A percentile compares a stretch with the other conserved stretches of the same genome.
phyloP scores from a whole-genome alignment of 2,888 invertebrate species.

The Microctonus brassicae region DNA sequence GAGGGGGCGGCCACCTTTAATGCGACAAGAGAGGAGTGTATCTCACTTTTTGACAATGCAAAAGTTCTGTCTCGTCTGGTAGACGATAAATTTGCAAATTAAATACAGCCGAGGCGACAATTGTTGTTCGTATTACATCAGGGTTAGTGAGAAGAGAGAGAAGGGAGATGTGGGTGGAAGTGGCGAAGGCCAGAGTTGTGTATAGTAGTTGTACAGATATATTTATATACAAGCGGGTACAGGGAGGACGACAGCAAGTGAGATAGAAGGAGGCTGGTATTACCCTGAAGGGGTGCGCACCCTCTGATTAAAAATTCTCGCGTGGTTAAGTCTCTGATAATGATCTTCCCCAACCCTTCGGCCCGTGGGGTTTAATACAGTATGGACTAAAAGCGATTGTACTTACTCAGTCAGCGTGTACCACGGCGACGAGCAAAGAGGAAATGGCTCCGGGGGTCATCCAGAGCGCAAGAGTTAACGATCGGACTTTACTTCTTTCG shows the following conservation, averaged over 20 bases:
- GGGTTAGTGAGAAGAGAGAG: slow-evolving; percentile 5
- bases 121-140: slow-evolving; percentile 57
- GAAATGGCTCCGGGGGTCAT: slow-evolving; percentile 63
- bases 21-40: neutral
- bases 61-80: slow-evolving; percentile 53
- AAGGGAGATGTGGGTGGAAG: neutral
- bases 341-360: slow-evolving; percentile 69
- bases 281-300: slow-evolving; percentile 67
- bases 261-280: slow-evolving; percentile 50
- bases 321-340: slow-evolving; percentile 70
- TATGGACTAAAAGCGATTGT: slow-evolving; percentile 65
- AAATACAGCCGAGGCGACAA: slow-evolving; percentile 56
- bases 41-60: slow-evolving; percentile 19
- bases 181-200: too few relatives aligned
- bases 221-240: slow-evolving; percentile 4
- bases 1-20: neutral
- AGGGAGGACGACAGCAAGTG: slow-evolving; percentile 45
- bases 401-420: slow-evolving; percentile 63
- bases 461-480: slow-evolving; percentile 59
- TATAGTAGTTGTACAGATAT: slow-evolving; percentile 3
- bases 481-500: slow-evolving; percentile 47
- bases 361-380: slow-evolving; percentile 59
- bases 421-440: slow-evolving; percentile 54
- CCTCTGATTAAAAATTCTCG: slow-evolving; percentile 71
- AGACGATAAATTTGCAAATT: slow-evolving; percentile 43